Conservation (phyloP, 1,140 invertebrate genomes). For the Orius insidiosus region DNA sequence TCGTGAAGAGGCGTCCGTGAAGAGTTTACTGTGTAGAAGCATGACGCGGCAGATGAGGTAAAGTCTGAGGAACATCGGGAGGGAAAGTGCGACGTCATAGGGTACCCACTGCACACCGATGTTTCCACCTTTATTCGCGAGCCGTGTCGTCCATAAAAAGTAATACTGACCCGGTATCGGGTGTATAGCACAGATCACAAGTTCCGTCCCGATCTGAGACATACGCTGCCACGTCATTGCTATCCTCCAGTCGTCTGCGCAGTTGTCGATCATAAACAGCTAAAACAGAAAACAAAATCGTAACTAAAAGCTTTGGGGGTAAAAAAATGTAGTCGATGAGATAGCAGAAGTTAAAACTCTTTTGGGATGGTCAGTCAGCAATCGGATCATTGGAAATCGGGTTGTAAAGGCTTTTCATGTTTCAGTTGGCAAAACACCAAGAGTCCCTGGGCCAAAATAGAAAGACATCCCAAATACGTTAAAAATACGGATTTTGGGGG, state of each 20-base stretch:
- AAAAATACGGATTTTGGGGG: too few relatives aligned
- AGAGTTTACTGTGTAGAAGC: constrained; percentile 96
- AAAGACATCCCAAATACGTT: too few relatives aligned
- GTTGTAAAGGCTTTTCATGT: too few relatives aligned
- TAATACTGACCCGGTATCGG: constrained; percentile 91
- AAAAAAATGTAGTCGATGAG: too few relatives aligned
- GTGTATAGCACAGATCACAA: constrained; percentile 90
- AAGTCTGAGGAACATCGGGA: constrained; percentile 98
- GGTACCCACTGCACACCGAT: constrained; percentile 72
- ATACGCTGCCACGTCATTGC: constrained; percentile 96
- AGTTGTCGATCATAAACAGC: constrained; percentile 99
- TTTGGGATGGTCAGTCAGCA: too few relatives aligned
- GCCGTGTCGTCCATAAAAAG: constrained; percentile 90
- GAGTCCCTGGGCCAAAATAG: too few relatives aligned
- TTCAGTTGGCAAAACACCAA: too few relatives aligned
- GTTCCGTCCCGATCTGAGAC: constrained; percentile 79
- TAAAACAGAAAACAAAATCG: constrained; percentile 31
- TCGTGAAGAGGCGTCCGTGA: constrained; percentile 91
- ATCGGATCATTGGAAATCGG: too few relatives aligned
- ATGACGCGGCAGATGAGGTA: constrained; percentile 99
- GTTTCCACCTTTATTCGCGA: constrained; percentile 77
- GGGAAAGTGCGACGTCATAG: constrained; percentile 86
- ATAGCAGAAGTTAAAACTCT: too few relatives aligned
- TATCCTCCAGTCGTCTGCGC: constrained; percentile 99
- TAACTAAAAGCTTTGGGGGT: too few relatives aligned